Evolutionary conservation across 2,888 invertebrate species (phyloP), one percentile per base, ranked within the genome.

Genomic region (Amphipyra berbera): DNA sequence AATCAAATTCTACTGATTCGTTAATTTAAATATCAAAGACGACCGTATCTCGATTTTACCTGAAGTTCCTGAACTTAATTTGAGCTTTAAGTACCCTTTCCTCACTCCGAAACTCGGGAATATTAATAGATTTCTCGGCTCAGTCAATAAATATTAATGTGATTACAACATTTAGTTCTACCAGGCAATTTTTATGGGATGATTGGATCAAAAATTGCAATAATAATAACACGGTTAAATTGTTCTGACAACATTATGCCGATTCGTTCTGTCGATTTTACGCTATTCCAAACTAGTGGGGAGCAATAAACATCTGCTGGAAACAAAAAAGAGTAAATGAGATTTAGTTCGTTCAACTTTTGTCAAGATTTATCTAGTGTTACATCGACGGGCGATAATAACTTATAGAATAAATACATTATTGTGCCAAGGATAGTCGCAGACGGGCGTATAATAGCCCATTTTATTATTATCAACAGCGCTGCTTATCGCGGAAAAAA

Each of bases 191-290:
- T 58, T 61, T 52, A 53, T 66, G 48, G 44, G 35, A 74, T 59
- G 48, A 64, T 21, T 6, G 27, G 56, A 21, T 47, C 45, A 40
- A 65, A 73, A 67, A 58, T 53, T 44, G 53, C 62, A 74, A 48
- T 49, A 63, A 62, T 55, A 65, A 76, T 70, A 76, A 64, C 37
- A 50, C 53, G 55, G 56, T 76, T 55, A 75, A 75, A 76, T 78
- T 37, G 70, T 54, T 71, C 74, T 65, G 75, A 81, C 75, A 77
- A 75, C 78, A 80, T 81, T 81, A 75, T 76, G 46, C 59, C 74
- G 71, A 88, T 88, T 88, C 84, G 87, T 87, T 88, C 79, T 82
- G 78, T 81, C 78, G 81, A 89, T 89, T 89, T 88, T 82, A 88
- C 87, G 86, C 82, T 78, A 60, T 84, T 80, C 78, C 76, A 79